A percentile compares a stretch with the other conserved stretches of the same genome.
Evolutionary conservation across 1,140 invertebrate species (phyloP).

Genomic region (Drosophila kikkawai): DNA sequence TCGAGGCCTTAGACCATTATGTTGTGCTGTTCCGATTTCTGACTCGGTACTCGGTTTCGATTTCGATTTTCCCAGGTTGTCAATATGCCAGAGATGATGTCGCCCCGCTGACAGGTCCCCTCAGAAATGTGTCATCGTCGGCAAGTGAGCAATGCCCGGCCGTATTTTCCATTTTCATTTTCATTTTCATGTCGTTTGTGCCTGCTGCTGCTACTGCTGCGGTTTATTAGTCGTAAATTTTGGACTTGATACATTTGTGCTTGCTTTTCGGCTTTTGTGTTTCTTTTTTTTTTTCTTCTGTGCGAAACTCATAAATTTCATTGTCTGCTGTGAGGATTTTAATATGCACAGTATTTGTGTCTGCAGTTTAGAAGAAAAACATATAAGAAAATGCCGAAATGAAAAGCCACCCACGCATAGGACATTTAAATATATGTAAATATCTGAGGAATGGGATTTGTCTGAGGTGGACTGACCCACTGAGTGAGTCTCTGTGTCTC

Average conservation of each 20-base stretch:
- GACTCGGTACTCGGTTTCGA: background rate
- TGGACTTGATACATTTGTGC: slow-evolving; percentile 31
- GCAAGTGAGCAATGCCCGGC: slow-evolving; percentile 22
- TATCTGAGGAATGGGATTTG: background rate
- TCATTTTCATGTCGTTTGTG: slow-evolving; percentile 41
- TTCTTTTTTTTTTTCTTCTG: slow-evolving; percentile 9
- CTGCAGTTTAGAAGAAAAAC: slow-evolving; percentile 38
- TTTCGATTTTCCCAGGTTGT: slow-evolving; percentile 30
- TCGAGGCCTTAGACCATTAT: slow-evolving; percentile 18
- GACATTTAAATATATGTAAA: slow-evolving; percentile 4
- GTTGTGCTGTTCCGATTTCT: background rate
- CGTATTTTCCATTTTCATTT: slow-evolving; percentile 47
- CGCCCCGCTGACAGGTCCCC: slow-evolving; percentile 29
- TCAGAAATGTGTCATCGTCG: slow-evolving; percentile 38
- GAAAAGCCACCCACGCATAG: slow-evolving; percentile 23
- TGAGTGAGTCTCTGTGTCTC: slow-evolving; percentile 23
- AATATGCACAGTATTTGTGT: slow-evolving; percentile 46
- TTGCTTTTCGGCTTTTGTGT: slow-evolving; percentile 8
- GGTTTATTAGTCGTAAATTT: slow-evolving; percentile 56
- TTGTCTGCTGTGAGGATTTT: slow-evolving; percentile 25
- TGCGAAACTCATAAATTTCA: slow-evolving; percentile 43
- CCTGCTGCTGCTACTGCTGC: slow-evolving; percentile 9
- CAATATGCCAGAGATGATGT: slow-evolving; percentile 46
- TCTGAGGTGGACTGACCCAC: slow-evolving; percentile 29
- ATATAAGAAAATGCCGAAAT: slow-evolving; percentile 5